These are phyloP conservation scores for Lycocerus yunnanus DNA, from an alignment of 2,888 invertebrate species.

Conservation along the genomic window DNA sequence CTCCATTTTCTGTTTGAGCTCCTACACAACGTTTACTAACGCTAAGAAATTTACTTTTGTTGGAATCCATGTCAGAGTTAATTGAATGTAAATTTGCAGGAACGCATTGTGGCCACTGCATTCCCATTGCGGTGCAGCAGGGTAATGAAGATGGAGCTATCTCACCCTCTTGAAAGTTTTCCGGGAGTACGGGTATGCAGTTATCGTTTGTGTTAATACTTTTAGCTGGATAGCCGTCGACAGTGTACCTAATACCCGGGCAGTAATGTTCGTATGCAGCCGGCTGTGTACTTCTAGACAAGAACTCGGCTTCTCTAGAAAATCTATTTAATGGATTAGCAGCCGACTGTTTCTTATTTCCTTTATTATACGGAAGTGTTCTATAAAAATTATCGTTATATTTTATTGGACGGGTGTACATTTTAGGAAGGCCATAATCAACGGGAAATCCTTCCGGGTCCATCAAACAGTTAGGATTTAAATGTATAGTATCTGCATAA, in stretches of 20 bases:
- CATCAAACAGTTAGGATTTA: conserved; percentile 33
- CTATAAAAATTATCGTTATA: conserved; percentile 65
- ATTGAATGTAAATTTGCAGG: conserved; percentile 51
- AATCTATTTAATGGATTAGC: conserved; percentile 62
- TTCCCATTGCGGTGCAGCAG: conserved; percentile 46
- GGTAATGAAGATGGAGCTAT: conserved; percentile 61
- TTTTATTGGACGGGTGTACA: conserved; percentile 62
- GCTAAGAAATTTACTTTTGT: conserved; percentile 29
- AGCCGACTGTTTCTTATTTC: conserved; percentile 57
- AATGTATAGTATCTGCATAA: conserved; percentile 25
- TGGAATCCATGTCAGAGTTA: conserved; percentile 36
- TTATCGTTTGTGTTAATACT: conserved; percentile 30
- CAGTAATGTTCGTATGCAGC: conserved; percentile 61
- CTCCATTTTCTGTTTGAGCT: conserved; percentile 57
- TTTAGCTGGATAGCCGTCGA: conserved; percentile 73
- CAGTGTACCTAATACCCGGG: conserved; percentile 72
- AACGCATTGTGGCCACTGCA: conserved; percentile 61
- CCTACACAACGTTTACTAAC: conserved; percentile 65
- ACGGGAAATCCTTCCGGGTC: conserved; percentile 65
- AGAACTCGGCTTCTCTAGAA: conserved; percentile 69
- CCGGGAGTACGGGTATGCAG: conserved; percentile 55
- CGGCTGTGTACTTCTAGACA: conserved; percentile 57
- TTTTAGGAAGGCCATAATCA: conserved; percentile 75
- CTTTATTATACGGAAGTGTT: conserved; percentile 76
- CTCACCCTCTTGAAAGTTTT: conserved; percentile 49